Evolutionary conservation across 1,140 invertebrate genomes (phyloP).

Genomic region (Pectinophora gossypiella): DNA sequence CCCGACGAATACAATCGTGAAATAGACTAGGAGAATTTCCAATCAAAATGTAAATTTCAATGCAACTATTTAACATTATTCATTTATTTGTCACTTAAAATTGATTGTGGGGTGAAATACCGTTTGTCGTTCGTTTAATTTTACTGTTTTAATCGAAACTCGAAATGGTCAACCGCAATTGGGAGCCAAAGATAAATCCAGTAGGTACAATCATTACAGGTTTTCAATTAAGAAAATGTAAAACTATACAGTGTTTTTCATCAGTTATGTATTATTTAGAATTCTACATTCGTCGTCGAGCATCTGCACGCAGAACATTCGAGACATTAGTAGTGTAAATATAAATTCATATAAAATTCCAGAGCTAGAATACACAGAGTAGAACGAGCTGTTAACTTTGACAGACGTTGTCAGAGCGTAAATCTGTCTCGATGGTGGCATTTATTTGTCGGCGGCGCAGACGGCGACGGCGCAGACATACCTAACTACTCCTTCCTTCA

Average conservation of each 20-base stretch:
- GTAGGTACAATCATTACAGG: no score
- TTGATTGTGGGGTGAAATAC: not conserved
- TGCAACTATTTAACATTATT: constrained; percentile 37
- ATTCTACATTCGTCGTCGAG: no score
- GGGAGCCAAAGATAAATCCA: no score
- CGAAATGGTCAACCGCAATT: no score
- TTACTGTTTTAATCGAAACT: constrained; percentile 1
- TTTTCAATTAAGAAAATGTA: no score
- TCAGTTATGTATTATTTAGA: no score
- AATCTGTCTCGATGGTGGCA: constrained; percentile 16
- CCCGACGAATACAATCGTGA: constrained; percentile 12
- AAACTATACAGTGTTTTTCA: no score
- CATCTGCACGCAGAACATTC: no score
- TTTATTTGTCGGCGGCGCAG: constrained; percentile 9
- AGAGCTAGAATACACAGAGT: no score
- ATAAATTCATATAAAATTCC: no score
- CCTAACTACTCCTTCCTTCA: not conserved
- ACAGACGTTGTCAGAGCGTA: constrained; percentile 9
- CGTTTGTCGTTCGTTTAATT: not conserved
- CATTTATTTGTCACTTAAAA: constrained; percentile 13
- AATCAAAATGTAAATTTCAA: constrained; percentile 55
- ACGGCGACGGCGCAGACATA: not conserved
- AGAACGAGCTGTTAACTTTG: not conserved
- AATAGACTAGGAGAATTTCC: constrained; percentile 35
- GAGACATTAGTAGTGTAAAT: no score